Evolutionary conservation across 2,113 vertebrate genomes (phyloP), one percentile per base, ranked within the genome.

Genomic region (Barbus barbus): DNA sequence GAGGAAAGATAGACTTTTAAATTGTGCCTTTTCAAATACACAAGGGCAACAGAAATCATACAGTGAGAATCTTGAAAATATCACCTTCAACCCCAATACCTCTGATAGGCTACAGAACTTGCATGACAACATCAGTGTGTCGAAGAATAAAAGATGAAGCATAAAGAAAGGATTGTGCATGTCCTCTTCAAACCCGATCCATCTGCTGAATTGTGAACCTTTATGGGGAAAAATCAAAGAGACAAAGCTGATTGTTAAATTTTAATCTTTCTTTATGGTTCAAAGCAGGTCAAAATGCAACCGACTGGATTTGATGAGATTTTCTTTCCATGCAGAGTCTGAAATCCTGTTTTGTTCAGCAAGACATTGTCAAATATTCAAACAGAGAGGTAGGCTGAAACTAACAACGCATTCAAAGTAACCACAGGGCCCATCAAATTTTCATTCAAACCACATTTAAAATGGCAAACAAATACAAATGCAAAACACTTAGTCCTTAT

Each of bases 231-330:
- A 78, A 36, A 58, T 38, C 51, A 14, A 36, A 60, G 22, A 38
- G 33, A 36, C 53, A 78, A 41, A 63, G 8, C 38, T 46, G 16
- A 51, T 31, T 75, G 73, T 51, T 31, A 20, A 31, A 31, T 51
- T 51, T 1, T 28, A 74, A 74, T 51, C 38, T 48, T 51, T 14
- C n/a, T 63, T 63, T 79, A 46, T 46, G 38, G 58, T 79, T 79
- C 77, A 79, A 63, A 79, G 46, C 24, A 28, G 77, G 77, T 63
- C 58, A 61, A 46, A 46, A 79, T 79, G 36, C 56, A 20, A 44
- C 58, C 1, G 16, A 46, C 28, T 63, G 56, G 1, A 46, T 22
- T 18, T 65, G 14, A 67, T 31, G 41, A 67, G 78, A 67, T 65
- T 63, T 46, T 46, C 4, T 79, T n/a, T n/a, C n/a, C n/a, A n/a